Evolutionary conservation across 2,888 invertebrate genomes (phyloP).

Genomic region (Ormyrus labotus): DNA sequence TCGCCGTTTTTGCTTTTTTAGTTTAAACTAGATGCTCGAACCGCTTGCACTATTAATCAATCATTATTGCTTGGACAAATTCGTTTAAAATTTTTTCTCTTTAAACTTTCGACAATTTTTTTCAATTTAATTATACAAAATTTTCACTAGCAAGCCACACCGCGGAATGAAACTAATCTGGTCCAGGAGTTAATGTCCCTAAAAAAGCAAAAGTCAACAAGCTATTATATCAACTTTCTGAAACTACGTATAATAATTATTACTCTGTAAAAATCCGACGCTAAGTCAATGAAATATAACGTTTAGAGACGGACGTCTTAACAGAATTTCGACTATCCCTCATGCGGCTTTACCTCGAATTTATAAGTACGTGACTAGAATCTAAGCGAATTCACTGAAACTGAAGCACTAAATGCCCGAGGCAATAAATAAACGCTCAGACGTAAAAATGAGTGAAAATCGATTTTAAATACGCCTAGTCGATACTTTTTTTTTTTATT

Average conservation of each 20-base stretch:
- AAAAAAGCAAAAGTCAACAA: not conserved
- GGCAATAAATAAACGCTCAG: conserved; percentile 11
- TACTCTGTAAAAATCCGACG: not conserved
- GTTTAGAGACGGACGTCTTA: conserved; percentile 55
- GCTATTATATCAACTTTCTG: not conserved
- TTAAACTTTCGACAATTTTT: conserved; percentile 38
- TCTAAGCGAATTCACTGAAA: conserved; percentile 8
- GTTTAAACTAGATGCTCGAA: conserved; percentile 46
- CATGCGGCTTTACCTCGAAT: not conserved
- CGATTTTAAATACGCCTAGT: conserved; percentile 23
- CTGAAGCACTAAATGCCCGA: not conserved
- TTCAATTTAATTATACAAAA: conserved; percentile 27
- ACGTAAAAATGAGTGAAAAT: conserved; percentile 32
- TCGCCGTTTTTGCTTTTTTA: conserved; percentile 30
- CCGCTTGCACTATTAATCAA: conserved; percentile 51
- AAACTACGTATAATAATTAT: not conserved
- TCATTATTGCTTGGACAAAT: conserved; percentile 57
- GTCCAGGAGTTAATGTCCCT: no score
- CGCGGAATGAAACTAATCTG: not conserved
- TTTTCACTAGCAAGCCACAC: conserved; percentile 10
- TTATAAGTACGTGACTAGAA: conserved; percentile 16
- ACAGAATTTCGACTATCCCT: conserved; percentile 13
- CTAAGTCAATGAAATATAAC: conserved; percentile 1
- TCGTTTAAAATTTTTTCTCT: conserved; percentile 42
- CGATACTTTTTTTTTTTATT: conserved; percentile 2